Evolutionary conservation across 2,797 vertebrate genomes (phyloP).

Genomic region (Megaceryle alcyon): DNA sequence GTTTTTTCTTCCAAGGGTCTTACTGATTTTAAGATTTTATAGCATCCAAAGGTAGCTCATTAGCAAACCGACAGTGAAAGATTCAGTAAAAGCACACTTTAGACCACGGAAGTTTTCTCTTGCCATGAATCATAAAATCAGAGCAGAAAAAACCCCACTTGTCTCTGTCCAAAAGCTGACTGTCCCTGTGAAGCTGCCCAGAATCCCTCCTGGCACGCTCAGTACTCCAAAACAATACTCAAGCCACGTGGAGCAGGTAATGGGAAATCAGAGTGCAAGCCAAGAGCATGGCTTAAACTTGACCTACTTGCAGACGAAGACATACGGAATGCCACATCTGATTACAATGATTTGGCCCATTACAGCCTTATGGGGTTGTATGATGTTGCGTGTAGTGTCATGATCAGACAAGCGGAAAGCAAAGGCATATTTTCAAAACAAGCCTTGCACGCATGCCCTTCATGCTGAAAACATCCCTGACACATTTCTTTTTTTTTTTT

Average conservation of each 20-base stretch:
- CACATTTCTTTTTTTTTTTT: neutral
- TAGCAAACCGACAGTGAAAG: neutral
- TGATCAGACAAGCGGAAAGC: slow-evolving; percentile 85
- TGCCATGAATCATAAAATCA: neutral
- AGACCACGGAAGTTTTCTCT: neutral
- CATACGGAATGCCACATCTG: slow-evolving; percentile 81
- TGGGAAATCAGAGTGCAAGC: slow-evolving; percentile 56
- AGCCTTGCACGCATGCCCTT: slow-evolving; percentile 72
- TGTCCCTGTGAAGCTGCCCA: slow-evolving; percentile 18
- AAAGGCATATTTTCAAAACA: slow-evolving; percentile 81
- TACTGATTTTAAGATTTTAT: neutral
- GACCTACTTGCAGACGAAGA: slow-evolving; percentile 89
- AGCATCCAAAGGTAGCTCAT: neutral
- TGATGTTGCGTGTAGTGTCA: slow-evolving; percentile 75
- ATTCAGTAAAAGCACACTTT: neutral
- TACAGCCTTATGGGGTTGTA: slow-evolving; percentile 79
- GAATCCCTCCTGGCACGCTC: slow-evolving; percentile 20
- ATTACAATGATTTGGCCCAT: slow-evolving; percentile 83
- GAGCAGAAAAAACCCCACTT: neutral
- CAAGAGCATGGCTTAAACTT: slow-evolving; percentile 82
- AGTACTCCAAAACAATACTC: neutral
- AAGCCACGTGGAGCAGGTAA: slow-evolving; percentile 40
- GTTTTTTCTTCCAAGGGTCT: neutral
- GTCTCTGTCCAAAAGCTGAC: neutral
- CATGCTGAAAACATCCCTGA: slow-evolving; percentile 50